Evolutionary conservation across 2,888 invertebrate genomes (phyloP).

Genomic region (Miltochrista miniata): DNA sequence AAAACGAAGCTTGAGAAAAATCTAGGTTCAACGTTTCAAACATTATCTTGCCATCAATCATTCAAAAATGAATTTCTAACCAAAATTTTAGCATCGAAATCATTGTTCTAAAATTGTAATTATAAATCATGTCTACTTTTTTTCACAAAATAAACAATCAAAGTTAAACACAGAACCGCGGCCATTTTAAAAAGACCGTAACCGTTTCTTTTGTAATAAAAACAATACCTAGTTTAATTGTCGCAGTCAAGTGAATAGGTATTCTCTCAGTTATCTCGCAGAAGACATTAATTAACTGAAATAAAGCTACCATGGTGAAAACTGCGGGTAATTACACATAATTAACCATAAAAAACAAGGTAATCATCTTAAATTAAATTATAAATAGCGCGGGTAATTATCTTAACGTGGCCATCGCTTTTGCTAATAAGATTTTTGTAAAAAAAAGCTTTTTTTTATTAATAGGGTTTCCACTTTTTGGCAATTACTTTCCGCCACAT

Average conservation of each 20-base stretch:
- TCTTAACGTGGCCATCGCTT: slow-evolving; percentile 17
- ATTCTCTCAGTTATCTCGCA: slow-evolving; percentile 8
- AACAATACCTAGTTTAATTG: background rate
- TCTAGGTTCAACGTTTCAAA: too few species aligned
- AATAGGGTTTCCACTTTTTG: background rate
- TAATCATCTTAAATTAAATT: slow-evolving; percentile 21
- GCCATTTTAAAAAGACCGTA: background rate
- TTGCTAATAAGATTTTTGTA: slow-evolving; percentile 22
- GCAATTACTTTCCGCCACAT: too few species aligned
- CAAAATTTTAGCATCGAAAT: too few species aligned
- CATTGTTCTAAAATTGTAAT: too few species aligned
- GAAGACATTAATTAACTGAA: slow-evolving; percentile 8
- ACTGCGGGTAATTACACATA: slow-evolving; percentile 25
- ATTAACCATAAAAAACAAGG: slow-evolving; percentile 16
- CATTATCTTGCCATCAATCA: too few species aligned
- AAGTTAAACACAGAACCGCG: background rate
- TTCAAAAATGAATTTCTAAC: too few species aligned
- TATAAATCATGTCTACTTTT: too few species aligned
- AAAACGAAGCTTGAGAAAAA: too few species aligned
- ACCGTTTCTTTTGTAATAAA: background rate
- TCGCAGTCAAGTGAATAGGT: slow-evolving; percentile 11
- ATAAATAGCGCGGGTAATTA: slow-evolving; percentile 20
- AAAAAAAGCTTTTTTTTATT: slow-evolving; percentile 20
- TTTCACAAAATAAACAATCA: too few species aligned
- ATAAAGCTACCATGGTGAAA: slow-evolving; percentile 14